Base-by-base conservation (phyloP, 2,797 vertebrate species). In the Sus cebifrons region DNA sequence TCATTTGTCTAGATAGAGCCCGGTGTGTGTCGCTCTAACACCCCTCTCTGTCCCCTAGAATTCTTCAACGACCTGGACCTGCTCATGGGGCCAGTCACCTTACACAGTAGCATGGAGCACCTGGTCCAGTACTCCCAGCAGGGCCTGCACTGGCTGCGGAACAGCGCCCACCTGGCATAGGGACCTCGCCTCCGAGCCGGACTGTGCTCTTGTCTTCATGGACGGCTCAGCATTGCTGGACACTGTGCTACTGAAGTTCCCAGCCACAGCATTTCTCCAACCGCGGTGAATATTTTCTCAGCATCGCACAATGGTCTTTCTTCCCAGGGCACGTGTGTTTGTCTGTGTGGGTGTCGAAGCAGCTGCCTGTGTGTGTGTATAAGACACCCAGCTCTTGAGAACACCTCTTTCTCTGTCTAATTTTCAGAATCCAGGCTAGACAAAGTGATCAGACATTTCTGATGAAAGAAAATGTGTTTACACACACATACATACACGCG, bases 1-100 rank as follows among this genome's bases (percentile, higher is more conserved):
- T 71, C 25, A 15, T 85, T 68, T 44, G 3, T 20, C 1, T 6
- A 60, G 70, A 94, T 36, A 36, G 32, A 36, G 16, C 40, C 40
- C 44, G 8, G 13, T 44, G 1, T 7, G 25, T 23, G 0, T 54
- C 79, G 9, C 23, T 93, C 96, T 98, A 90, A 97, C 71, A 4
- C 32, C 54, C 93, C 89, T 79, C 88, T 91, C 82, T 96, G 40
- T 96, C 82, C 75, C 89, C 68, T 98, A 99, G 99, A 99, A 98
- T 99, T 99, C 99, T 99, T 99, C 99, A 99, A 99, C 25, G 99
- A 99, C 98, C 98, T 99, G 98, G 99, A 99, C 96, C 99, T 99
- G 60, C 98, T 99, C 98, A 99, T 99, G 98, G 99, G 99, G 86
- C 99, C 99, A 0, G 95, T 99, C 98, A 99, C 99, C 97, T 99